These are phyloP conservation scores for Ichneumon xanthorius DNA, from an alignment of 2,888 invertebrate genomes.

Conservation along the genomic window DNA sequence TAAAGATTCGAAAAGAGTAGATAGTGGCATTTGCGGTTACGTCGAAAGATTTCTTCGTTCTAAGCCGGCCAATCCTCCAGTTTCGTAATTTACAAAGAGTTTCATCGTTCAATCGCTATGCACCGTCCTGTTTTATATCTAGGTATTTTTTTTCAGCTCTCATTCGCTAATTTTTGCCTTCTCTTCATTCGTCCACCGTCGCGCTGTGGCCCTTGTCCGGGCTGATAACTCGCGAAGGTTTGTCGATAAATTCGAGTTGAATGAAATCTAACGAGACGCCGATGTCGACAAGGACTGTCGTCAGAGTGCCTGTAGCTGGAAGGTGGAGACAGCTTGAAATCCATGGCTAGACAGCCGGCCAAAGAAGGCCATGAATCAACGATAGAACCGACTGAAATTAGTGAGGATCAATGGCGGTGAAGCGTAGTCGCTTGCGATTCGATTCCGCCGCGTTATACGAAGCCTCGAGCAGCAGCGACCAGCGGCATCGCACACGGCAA, in stretches of 20 bases:
- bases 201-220: not conserved
- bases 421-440: conserved; percentile 27
- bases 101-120: not conserved
- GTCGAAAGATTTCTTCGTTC: not conserved
- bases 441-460: conserved; percentile 34
- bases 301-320: not conserved
- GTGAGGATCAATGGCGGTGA: conserved; percentile 46
- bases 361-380: conserved; percentile 10
- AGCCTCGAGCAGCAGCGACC: conserved; percentile 17
- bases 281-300: conserved; percentile 12
- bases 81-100: conserved; percentile 11
- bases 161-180: not conserved
- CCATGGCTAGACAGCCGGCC: not conserved
- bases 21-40: too few species aligned
- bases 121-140: not conserved
- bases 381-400: conserved; percentile 32
- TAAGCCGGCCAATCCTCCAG: conserved; percentile 5
- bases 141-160: not conserved
- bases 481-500: conserved; percentile 14
- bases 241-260: conserved; percentile 47
- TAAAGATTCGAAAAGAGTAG: not conserved
- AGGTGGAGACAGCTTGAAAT: not conserved
- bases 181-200: not conserved
- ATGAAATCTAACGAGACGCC: conserved; percentile 47
- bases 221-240: conserved; percentile 34